Conservation (phyloP, 2,113 vertebrate genomes). For the Saccopteryx leptura region DNA sequence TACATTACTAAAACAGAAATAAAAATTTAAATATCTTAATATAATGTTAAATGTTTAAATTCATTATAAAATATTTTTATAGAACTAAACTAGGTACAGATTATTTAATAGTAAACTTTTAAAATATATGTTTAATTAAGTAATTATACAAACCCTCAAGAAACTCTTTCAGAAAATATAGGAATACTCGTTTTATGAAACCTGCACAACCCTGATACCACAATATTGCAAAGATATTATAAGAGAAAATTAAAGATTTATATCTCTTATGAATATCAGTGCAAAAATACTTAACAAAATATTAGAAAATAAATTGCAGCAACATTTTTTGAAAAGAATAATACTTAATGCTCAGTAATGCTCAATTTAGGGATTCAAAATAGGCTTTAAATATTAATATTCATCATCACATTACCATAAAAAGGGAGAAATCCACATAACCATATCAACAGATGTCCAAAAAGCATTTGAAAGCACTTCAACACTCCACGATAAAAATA, state of each 20-base stretch:
- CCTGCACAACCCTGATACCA: background rate
- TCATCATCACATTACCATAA: background rate
- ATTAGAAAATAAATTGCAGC: background rate
- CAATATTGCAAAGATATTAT: background rate
- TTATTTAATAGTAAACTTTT: background rate
- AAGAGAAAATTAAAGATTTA: background rate
- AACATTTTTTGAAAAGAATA: background rate
- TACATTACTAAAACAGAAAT: background rate
- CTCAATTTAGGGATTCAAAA: background rate
- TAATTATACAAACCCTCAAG: background rate
- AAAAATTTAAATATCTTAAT: background rate
- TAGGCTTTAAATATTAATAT: background rate
- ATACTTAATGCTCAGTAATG: background rate
- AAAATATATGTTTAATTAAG: background rate
- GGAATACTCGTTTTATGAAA: background rate
- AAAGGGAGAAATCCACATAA: background rate
- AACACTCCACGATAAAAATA: background rate
- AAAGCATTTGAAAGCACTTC: background rate
- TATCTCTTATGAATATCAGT: background rate
- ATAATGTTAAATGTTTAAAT: background rate
- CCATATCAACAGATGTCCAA: background rate
- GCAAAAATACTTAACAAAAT: background rate
- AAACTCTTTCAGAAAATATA: background rate
- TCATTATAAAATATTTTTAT: background rate
- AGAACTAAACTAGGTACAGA: background rate